Base-by-base conservation (phyloP, 2,797 vertebrate genomes). In the Sebastiscus albofasciatus region DNA sequence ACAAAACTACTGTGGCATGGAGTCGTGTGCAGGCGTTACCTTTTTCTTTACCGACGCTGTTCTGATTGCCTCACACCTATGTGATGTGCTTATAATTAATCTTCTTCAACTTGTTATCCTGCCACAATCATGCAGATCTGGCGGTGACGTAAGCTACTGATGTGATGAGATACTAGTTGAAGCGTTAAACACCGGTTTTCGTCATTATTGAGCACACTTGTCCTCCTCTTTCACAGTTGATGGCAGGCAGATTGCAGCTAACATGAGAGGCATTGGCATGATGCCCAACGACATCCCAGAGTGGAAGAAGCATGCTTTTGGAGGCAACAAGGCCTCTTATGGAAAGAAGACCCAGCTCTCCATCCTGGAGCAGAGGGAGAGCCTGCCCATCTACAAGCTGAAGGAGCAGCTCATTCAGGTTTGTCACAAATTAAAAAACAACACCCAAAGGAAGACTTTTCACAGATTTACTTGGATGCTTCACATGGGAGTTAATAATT, bases 281-380 rank as follows among this genome's bases (percentile, higher is more conserved):
- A 99, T 99, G 99, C 98, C 98, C 71, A 99, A 97, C 0, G 98
- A 99, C 91, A 99, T 99, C 90, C 99, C 99, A 0, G 98, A 99
- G 92, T 99, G 99, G 99, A 99, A 99, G 96, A 99, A 99, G 80
- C 98, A 99, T 34, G 99, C 98, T 0, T 99, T 99, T 83, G 98
- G 99, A 39, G 99, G 99, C 75, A 99, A 99, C 93, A 99, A 99
- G 92, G 99, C 98, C 27, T 99, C 98, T 0, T 99, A 99, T 0
- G 98, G 98, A 59, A 99, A 98, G 90, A 99, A 99, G 95, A 99
- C 98, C 2, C 97, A 98, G 77, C 94, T 99, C 81, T 98, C 98
- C 87, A 99, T 99, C 82, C 94, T 99, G 75, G 98, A 99, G 86
- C 99, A 99, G 94, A 97, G 98, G 80, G 98, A 99, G 89, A 99